Conservation (phyloP, 2,113 vertebrate genomes). For the Protomyctophum bolini region DNA sequence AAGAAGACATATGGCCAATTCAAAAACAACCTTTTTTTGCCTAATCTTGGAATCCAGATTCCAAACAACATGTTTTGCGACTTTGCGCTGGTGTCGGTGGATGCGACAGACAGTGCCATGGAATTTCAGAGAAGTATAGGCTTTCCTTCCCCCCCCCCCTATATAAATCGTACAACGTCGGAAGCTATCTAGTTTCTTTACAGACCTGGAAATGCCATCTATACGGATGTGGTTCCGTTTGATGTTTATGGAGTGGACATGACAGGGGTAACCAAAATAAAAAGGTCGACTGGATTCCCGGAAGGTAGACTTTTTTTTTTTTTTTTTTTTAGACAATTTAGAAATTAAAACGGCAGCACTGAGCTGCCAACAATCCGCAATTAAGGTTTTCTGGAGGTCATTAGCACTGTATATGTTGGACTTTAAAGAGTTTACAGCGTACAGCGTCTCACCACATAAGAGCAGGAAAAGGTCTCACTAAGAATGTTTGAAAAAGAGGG, state of each 20-base stretch:
- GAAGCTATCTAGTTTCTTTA: conserved; percentile 9
- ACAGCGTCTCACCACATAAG: conserved; percentile 53
- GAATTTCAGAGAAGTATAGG: conserved; percentile 7
- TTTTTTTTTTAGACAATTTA: conserved; percentile 55
- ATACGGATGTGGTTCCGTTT: conserved; percentile 52
- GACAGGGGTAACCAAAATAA: conserved; percentile 10
- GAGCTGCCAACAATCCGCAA: conserved; percentile 56
- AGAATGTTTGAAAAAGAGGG: conserved; percentile 44
- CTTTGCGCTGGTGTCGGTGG: background rate
- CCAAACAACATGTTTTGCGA: background rate
- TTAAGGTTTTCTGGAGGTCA: conserved; percentile 65
- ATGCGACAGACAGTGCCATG: conserved; percentile 11
- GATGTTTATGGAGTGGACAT: conserved; percentile 37
- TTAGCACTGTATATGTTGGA: conserved; percentile 54
- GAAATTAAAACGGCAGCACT: conserved; percentile 40
- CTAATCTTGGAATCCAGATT: background rate
- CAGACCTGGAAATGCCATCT: background rate
- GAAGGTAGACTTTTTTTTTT: conserved; percentile 49
- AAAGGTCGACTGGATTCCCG: conserved; percentile 38
- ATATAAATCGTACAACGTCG: conserved; percentile 8
- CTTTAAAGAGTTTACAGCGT: conserved; percentile 53
- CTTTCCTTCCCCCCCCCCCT: conserved; percentile 8
- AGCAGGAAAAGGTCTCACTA: conserved; percentile 38
- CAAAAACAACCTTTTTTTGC: background rate
- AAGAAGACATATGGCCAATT: background rate